Percentiles rank a stretch among this genome's conserved stretches.
Conservation (phyloP, 2,797 vertebrate genomes). For the Poliocrania exsul region DNA sequence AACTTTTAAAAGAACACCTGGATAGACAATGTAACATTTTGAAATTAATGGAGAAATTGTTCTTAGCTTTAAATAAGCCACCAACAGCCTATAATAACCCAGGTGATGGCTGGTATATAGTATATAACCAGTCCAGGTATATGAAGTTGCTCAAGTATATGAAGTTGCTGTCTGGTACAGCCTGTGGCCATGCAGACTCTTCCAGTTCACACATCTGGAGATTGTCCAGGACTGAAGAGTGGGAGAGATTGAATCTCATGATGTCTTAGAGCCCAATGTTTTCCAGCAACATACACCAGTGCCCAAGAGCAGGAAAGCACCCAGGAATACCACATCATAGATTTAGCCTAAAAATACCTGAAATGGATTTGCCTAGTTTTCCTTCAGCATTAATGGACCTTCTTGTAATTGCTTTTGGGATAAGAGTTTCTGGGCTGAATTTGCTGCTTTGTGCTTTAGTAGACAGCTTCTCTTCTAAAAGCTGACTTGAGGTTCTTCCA, state of each 20-base stretch:
- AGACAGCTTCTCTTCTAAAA: neutral
- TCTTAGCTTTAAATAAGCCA: neutral
- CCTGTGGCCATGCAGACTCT: neutral
- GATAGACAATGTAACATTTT: neutral
- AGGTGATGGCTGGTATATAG: neutral
- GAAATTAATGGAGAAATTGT: neutral
- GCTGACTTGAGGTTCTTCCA: neutral
- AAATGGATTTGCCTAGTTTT: neutral
- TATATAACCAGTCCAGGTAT: too few relatives aligned
- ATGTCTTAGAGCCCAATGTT: neutral
- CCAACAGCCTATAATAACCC: neutral
- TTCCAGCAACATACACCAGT: neutral
- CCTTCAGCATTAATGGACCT: neutral
- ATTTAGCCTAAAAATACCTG: neutral
- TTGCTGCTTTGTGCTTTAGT: neutral
- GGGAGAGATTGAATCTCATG: neutral
- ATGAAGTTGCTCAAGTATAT: fast-evolving
- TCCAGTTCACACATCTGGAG: neutral
- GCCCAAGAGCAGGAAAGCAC: neutral
- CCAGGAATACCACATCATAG: neutral
- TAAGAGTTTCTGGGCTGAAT: neutral
- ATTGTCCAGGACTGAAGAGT: neutral
- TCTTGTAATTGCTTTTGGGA: neutral
- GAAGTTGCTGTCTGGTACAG: fast-evolving
- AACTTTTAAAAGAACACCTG: neutral